Evolutionary conservation across 2,888 invertebrate genomes (phyloP), one percentile per base, ranked within the genome.

Genomic region (Mantis religiosa): DNA sequence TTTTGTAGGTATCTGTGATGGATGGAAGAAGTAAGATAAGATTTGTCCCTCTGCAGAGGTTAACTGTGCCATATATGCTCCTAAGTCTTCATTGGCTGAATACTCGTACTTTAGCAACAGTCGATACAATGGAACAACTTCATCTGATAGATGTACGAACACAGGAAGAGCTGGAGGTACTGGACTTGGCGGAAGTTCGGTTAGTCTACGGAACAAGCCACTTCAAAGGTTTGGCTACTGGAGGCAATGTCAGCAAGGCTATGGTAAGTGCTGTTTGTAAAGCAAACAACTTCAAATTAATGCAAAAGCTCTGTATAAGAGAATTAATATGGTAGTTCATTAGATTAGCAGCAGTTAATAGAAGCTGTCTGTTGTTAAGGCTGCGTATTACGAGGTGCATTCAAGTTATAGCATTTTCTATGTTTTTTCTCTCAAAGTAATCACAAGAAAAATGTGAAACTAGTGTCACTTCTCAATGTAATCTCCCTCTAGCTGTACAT

Each of bases 191-290:
- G 71, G 95, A 95, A 92, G 96, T 97, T 27, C 96, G 97, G 83
- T 94, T 98, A 83, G 97, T 98, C 0, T 98, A 98, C 92, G 96
- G 97, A 84, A 97, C 97, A 71, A 97, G 98, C 84, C 97, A 97
- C 93, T 97, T 97, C 92, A 96, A 98, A 94, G 99, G 97, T 0
- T 94, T 99, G 83, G 98, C 98, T 90, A 99, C 99, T 0, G 99
- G 99, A 9, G 99, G 99, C 0, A 98, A 98, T 92, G 99, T 97
- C 90, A 96, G 96, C 92, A 95, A 95, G 93, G 97, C 97, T 20
- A 95, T 97, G 95, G 95, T 94, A 92, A 92, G 93, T 90, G 25
- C 1, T 84, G 27, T 6, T 84, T 41, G 71, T 83, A 25, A 2
- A 83, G 34, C 6, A 30, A 30, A n/a, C n/a, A n/a, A n/a, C n/a